Base-by-base conservation (phyloP, 37 sponge, comb jelly and placozoan species). In the Beroe forskalii region DNA sequence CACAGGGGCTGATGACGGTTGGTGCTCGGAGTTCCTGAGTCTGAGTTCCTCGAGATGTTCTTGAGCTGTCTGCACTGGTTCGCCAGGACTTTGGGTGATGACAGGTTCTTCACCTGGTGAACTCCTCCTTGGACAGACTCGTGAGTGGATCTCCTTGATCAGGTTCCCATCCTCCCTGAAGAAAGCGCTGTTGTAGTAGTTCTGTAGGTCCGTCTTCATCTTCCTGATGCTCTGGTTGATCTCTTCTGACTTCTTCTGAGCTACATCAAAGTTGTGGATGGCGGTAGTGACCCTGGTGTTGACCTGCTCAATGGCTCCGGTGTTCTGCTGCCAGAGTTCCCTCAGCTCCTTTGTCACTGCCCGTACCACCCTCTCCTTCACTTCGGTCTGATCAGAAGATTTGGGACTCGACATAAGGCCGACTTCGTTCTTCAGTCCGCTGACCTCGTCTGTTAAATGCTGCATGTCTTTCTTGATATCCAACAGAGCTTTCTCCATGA, bases 101-200 rank as follows among this genome's bases (percentile, higher is more conserved):
- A n/a, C n/a, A 48, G 12, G 6, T 48, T 48, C 55, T 48, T 48
- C 55, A 48, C 12, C 12, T 12, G 12, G 55, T 48, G 6, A 12
- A 12, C 55, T 48, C 6, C 6, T 48, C 31, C 31, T 8, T 23
- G 25, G 25, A 27, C 66, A 30, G 31, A 64, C 66, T 22, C 30
- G 25, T 27, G 25, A 30, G 31, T 64, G 66, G 31, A 64, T 64
- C 25, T 64, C 66, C 25, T 64, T 64, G 25, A 64, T 64, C 25
- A 64, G 66, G 4, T 64, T 64, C 4, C 66, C 31, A 22, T 64
- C 66, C 25, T 64, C 66, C 31, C 66, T 23, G 31, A 64, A 64
- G 25, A 64, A 64, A 3, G 66, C 66, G 17, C 66, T 64, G 31
- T 64, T 64, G 31, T 64, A 64, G 31, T 64, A 64, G 66, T 64